phyloP scores from a whole-genome alignment of 2,113 vertebrate genomes.

The Datnioides undecimradiatus region DNA sequence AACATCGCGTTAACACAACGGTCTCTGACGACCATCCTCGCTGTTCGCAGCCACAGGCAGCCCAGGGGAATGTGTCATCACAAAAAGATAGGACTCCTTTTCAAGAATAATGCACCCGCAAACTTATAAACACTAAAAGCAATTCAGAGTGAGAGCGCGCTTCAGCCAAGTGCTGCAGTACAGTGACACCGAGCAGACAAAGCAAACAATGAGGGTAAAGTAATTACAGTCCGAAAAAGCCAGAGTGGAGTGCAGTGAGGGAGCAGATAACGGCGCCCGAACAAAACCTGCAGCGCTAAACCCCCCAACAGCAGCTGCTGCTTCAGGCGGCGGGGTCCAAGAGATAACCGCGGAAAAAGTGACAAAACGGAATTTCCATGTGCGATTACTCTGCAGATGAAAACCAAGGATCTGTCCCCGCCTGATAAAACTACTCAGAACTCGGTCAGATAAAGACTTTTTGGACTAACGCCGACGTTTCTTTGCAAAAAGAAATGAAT shows the following conservation, averaged over 20 bases:
- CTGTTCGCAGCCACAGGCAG: not conserved
- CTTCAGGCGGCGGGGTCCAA: constrained; percentile 13
- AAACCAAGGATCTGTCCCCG: not conserved
- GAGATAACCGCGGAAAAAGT: constrained; percentile 31
- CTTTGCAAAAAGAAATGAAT: not conserved
- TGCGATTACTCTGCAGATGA: constrained; percentile 18
- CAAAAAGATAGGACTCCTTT: too few relatives aligned
- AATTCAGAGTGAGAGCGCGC: not conserved
- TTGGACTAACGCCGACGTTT: not conserved
- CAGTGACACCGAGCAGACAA: constrained; percentile 10
- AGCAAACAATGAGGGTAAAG: constrained; percentile 22
- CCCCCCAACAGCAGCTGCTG: not conserved
- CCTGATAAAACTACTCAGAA: constrained; percentile 11
- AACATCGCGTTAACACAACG: too few relatives aligned
- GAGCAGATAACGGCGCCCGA: constrained; percentile 13
- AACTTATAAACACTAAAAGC: constrained; percentile 14
- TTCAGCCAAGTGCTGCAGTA: not conserved
- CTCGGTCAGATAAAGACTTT: not conserved
- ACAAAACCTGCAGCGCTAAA: not conserved
- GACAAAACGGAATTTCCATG: constrained; percentile 18
- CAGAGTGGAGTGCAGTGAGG: not conserved
- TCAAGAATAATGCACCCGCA: not conserved
- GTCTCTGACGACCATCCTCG: not conserved
- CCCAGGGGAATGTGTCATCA: not conserved
- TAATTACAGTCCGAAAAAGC: constrained; percentile 27